A percentile compares a stretch with the other conserved stretches of the same genome.
Evolutionary conservation across 2,888 invertebrate species (phyloP).

Genomic region (Gerris lacustris): DNA sequence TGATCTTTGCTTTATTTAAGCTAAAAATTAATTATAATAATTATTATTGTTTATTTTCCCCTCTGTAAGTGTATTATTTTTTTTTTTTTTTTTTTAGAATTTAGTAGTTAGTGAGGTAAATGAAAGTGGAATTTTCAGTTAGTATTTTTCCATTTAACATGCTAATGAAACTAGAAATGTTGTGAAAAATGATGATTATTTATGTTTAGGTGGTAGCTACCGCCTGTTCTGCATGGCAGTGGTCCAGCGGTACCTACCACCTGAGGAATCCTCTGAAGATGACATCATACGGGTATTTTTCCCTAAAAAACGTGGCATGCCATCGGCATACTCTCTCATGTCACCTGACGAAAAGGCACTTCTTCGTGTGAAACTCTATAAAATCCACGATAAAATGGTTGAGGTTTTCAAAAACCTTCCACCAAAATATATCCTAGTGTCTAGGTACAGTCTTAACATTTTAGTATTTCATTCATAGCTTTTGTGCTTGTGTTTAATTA

Average conservation of each 20-base stretch:
- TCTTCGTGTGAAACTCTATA: slow-evolving; percentile 25
- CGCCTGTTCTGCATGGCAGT: slow-evolving; percentile 34
- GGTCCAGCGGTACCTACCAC: slow-evolving; percentile 31
- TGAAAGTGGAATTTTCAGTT: too few species aligned
- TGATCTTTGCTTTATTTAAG: too few species aligned
- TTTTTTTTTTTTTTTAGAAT: too few species aligned
- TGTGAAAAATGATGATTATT: too few species aligned
- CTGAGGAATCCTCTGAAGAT: slow-evolving; percentile 15
- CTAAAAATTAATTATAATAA: too few species aligned
- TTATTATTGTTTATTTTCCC: too few species aligned
- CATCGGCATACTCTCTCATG: slow-evolving; percentile 25
- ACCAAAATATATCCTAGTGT: slow-evolving; percentile 20
- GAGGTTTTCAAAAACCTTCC: slow-evolving; percentile 32
- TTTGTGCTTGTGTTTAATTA: too few species aligned
- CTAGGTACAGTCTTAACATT: slow-evolving; percentile 15
- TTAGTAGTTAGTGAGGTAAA: too few species aligned
- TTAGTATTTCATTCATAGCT: too few species aligned
- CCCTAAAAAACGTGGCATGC: slow-evolving; percentile 5
- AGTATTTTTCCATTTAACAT: too few species aligned
- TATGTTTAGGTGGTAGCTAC: slow-evolving; percentile 27
- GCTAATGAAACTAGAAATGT: too few species aligned
- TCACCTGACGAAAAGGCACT: slow-evolving; percentile 30
- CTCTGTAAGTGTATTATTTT: too few species aligned
- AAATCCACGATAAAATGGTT: slow-evolving; percentile 29
- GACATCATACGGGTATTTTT: slow-evolving; percentile 20